Base-by-base conservation (phyloP, 2,888 invertebrate genomes). In the Leptinotarsa haldemani region DNA sequence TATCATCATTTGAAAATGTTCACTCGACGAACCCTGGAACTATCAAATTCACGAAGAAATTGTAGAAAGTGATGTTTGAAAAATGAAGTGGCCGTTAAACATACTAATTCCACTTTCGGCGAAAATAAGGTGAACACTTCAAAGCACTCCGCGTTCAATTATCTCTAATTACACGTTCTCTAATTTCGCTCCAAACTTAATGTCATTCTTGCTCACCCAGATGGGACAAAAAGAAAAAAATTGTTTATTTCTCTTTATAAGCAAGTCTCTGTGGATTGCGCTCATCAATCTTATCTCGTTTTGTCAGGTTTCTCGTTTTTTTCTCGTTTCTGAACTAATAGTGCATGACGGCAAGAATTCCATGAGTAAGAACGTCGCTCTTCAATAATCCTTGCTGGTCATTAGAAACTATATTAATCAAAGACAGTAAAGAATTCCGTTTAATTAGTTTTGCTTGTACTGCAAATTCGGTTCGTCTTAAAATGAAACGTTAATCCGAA, bases 91-190 rank as follows among this genome's bases (percentile, higher is more conserved):
- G 52, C 7, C 52, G 52, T 52, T 52, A 52, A 1, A 18, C 18
- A 52, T 13, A 3, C 18, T 52, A 4, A 52, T 52, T 40, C 2
- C 40, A 40, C 9, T 56, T 22, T 22, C 22, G 56, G 20, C 13
- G 16, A 13, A 56, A 56, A 25, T 56, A 25, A 56, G 22, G 56
- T 56, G 22, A 56, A 22, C 22, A 56, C 4, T 22, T 22, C 15
- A 22, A 56, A 56, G 13, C 22, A 56, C 56, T 56, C 16, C 13
- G 3, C 3, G 25, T 56, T 56, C 56, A 56, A 56, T 56, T 56
- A 56, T 56, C 56, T 56, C 56, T 56, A 56, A 56, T 56, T 56
- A 56, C 22, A 56, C 56, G 22, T 56, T 22, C 13, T 4, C 56
- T 22, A 56, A 56, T 56, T 15, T 22, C 4, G 56, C 56, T 56